A percentile compares a stretch with the other conserved stretches of the same genome.
phyloP scores from a whole-genome alignment of 2,113 vertebrate species.

The Lipophrys pholis region DNA sequence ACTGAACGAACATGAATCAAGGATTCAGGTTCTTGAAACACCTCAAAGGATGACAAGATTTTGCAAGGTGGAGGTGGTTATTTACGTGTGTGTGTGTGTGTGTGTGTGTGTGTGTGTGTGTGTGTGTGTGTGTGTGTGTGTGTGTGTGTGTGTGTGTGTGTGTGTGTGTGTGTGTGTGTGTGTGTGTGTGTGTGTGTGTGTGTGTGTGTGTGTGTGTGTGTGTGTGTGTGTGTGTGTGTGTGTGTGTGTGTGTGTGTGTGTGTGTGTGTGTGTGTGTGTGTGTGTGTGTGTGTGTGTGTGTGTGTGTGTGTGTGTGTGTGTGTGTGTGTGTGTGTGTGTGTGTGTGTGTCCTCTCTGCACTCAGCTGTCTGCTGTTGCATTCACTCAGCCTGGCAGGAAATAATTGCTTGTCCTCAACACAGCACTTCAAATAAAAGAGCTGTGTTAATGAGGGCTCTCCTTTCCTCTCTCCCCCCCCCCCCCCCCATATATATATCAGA shows the following conservation, averaged over 20 bases:
- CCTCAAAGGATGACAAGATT: constrained; percentile 4
- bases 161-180: too few species aligned
- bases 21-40: constrained; percentile 15
- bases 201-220: too few species aligned
- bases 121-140: too few species aligned
- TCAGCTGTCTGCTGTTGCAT: constrained; percentile 60
- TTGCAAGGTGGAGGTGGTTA: background rate
- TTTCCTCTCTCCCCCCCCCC: constrained; percentile 19
- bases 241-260: background rate
- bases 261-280: constrained; percentile 34
- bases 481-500: constrained; percentile 31
- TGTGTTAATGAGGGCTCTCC: constrained; percentile 83
- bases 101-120: constrained; percentile 13
- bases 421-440: constrained; percentile 78
- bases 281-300: too few species aligned
- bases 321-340: constrained; percentile 8
- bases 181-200: too few species aligned
- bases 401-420: constrained; percentile 79
- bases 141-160: too few species aligned
- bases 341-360: constrained; percentile 29
- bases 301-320: too few species aligned
- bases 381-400: constrained; percentile 71
- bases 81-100: constrained; percentile 40
- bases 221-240: too few species aligned
- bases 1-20: background rate